A percentile compares a stretch with the other conserved stretches of the same genome.
phyloP scores from a whole-genome alignment of 1,140 invertebrate species.

The Hetaerina americana region DNA sequence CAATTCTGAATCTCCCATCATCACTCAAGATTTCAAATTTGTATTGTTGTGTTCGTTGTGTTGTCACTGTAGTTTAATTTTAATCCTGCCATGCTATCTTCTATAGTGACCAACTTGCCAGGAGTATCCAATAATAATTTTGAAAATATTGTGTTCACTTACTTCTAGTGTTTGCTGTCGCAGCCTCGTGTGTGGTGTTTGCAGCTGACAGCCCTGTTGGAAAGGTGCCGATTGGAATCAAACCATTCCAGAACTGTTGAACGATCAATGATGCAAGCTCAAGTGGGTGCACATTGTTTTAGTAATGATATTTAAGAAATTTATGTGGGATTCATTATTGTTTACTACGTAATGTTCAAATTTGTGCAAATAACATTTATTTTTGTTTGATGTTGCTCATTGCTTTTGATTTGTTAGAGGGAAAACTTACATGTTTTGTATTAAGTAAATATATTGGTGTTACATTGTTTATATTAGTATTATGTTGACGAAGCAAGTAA shows the following conservation, averaged over 20 bases:
- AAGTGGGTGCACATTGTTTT: conserved; percentile 21
- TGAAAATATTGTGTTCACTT: too few relatives aligned
- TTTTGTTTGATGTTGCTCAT: neutral
- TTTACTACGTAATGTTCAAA: neutral
- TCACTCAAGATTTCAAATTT: too few relatives aligned
- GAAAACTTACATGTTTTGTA: neutral
- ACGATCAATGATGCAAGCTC: conserved; percentile 71
- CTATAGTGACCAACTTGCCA: too few relatives aligned
- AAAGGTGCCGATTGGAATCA: conserved; percentile 63
- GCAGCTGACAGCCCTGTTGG: conserved; percentile 37
- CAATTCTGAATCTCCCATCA: too few relatives aligned
- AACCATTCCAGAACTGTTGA: conserved; percentile 66
- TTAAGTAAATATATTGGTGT: too few relatives aligned
- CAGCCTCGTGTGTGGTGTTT: conserved; percentile 33
- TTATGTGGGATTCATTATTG: neutral
- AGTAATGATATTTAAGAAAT: conserved; percentile 6
- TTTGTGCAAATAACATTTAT: neutral
- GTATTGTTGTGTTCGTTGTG: too few relatives aligned
- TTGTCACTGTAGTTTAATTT: too few relatives aligned
- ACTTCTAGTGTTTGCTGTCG: conserved; percentile 27
- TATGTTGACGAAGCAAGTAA: too few relatives aligned
- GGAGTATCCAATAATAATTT: too few relatives aligned
- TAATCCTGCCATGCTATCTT: too few relatives aligned
- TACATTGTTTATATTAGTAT: neutral
- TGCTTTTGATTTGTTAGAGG: neutral